Evolutionary conservation across 2,797 vertebrate species (phyloP).

Genomic region (Hyperoplus lanceolatus): DNA sequence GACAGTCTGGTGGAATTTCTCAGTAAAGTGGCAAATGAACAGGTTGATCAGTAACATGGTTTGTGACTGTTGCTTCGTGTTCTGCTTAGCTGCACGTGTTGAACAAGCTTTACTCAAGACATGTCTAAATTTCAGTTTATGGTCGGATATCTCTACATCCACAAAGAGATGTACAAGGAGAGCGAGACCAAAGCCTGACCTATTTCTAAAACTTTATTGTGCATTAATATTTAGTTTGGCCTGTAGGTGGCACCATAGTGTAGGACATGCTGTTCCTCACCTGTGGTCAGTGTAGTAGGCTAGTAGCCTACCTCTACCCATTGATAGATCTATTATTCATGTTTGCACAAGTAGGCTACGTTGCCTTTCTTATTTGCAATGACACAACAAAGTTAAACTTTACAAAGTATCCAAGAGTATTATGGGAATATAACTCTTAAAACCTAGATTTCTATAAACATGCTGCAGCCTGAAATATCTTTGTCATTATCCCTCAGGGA

Average conservation of each 20-base stretch:
- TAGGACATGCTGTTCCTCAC: background rate
- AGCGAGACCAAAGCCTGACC: background rate
- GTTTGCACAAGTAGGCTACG: background rate
- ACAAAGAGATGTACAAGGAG: background rate
- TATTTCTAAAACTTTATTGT: too few species aligned
- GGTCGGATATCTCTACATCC: too few species aligned
- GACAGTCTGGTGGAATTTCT: slow-evolving; percentile 24
- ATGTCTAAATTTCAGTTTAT: too few species aligned
- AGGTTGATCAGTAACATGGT: slow-evolving; percentile 75
- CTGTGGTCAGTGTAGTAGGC: background rate
- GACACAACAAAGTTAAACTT: slow-evolving; percentile 1
- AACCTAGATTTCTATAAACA: slow-evolving; percentile 24
- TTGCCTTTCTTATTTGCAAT: background rate
- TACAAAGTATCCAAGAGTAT: slow-evolving; percentile 30
- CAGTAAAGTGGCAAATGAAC: slow-evolving; percentile 41
- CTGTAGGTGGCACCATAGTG: slow-evolving; percentile 53
- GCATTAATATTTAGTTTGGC: background rate
- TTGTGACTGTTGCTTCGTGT: slow-evolving; percentile 28
- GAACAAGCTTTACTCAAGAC: background rate
- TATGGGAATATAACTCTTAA: background rate
- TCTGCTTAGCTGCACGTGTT: slow-evolving; percentile 9
- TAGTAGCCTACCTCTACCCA: background rate
- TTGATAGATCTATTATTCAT: background rate
- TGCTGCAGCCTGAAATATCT: slow-evolving; percentile 17
- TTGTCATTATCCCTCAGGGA: background rate